Base-by-base conservation (phyloP, 2,113 vertebrate species). In the Garra rufa region DNA sequence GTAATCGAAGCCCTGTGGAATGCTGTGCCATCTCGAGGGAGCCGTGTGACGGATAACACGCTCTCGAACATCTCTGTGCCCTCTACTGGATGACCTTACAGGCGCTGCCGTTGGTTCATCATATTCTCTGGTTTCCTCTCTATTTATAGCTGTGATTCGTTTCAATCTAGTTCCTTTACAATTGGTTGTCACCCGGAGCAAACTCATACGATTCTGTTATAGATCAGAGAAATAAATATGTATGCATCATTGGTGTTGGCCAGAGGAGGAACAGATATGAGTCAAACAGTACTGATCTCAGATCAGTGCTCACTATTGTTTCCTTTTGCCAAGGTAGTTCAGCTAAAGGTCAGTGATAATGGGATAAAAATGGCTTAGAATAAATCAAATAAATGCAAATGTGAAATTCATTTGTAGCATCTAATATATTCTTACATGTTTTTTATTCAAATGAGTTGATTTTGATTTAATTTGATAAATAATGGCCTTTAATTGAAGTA, bases 1-100 rank as follows among this genome's bases (percentile, higher is more conserved):
- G 84, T 88, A 90, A 88, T 86, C 65, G 85, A 92, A 88, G 85
- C 81, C 17, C 76, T 80, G 86, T 88, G 89, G 89, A 90, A 83
- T 65, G 59, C 41, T 38, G 67, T 41, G 74, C 55, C 44, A 75
- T 88, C 91, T 89, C 87, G 30, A 2, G 48, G 83, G 86, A 83
- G 26, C 63, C 1, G 10, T 24, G 41, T 92, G 90, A 93, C 46
- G 85, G 90, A 92, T 89, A 89, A 70, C 48, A 38, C 59, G 11
- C 81, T 65, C 43, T 41, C 14, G 78, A 81, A 75, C 67, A 63
- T 81, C 77, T 74, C 75, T 83, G 67, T 74, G 73, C 74, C 87
- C 70, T 89, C 83, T 82, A 69, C 46, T 15, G 81, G 71, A 71
- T 82, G 85, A 84, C 78, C 73, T 88, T 76, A 52, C 63, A 81